These are phyloP conservation scores for Gisinianus flammeolus DNA, from an alignment of 2,888 invertebrate genomes.

Conservation along the genomic window DNA sequence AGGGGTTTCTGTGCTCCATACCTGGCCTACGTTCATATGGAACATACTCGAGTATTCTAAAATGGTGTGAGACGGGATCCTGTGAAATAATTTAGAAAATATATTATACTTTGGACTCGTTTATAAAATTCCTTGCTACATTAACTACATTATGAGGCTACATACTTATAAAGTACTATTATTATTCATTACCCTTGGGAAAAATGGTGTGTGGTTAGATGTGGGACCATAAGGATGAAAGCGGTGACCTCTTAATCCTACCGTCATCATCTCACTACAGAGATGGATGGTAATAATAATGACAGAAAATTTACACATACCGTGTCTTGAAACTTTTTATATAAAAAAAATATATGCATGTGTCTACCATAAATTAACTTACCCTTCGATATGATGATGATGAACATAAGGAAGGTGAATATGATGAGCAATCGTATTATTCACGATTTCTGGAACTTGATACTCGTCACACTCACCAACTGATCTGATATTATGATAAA, in stretches of 20 bases:
- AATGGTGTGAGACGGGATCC: too few relatives aligned
- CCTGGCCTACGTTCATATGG: constrained; percentile 15
- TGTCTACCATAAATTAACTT: not conserved
- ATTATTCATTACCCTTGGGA: not conserved
- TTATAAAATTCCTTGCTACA: too few relatives aligned
- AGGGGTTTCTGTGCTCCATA: constrained; percentile 11
- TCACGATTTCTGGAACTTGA: constrained; percentile 61
- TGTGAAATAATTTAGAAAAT: too few relatives aligned
- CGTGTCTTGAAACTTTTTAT: not conserved
- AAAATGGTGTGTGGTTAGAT: not conserved
- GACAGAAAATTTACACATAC: constrained; percentile 6
- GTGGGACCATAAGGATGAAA: constrained; percentile 39
- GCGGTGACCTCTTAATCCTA: constrained; percentile 23
- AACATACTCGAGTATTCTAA: constrained; percentile 33
- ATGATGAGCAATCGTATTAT: constrained; percentile 1
- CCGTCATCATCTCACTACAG: constrained; percentile 25
- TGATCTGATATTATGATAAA: constrained; percentile 89
- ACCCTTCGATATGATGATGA: constrained; percentile 30
- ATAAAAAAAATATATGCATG: not conserved
- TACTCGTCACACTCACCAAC: constrained; percentile 89
- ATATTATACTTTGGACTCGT: too few relatives aligned
- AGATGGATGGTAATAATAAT: not conserved
- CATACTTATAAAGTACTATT: too few relatives aligned
- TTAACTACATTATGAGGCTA: too few relatives aligned
- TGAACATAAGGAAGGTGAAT: constrained; percentile 22